These are phyloP conservation scores for Steatornis caripensis DNA, from an alignment of 2,113 vertebrate species.

Conservation along the genomic window DNA sequence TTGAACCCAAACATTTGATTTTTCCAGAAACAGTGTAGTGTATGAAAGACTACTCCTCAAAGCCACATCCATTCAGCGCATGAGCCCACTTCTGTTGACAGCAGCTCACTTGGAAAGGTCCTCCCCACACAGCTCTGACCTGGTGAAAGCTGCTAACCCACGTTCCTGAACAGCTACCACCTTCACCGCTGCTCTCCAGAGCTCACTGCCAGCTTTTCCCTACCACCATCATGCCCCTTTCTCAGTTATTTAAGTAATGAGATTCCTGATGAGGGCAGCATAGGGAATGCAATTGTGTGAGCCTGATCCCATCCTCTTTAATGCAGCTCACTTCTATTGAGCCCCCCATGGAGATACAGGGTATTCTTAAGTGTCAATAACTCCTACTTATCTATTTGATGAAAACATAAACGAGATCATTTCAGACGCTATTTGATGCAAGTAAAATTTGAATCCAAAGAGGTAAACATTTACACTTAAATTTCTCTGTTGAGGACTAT, in stretches of 20 bases:
- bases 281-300: not conserved
- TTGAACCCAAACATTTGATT: conserved; percentile 66
- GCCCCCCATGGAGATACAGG: not conserved
- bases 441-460: not conserved
- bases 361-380: not conserved
- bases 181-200: not conserved
- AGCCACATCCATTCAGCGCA: not conserved
- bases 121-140: not conserved
- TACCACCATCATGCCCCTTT: accelerated
- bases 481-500: not conserved
- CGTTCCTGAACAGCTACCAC: not conserved
- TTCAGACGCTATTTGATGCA: not conserved
- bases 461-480: not conserved
- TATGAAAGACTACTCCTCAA: not conserved
- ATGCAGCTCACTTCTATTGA: not conserved
- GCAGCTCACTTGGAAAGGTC: not conserved
- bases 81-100: not conserved
- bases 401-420: not conserved
- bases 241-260: not conserved
- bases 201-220: not conserved
- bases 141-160: not conserved
- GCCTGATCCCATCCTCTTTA: not conserved
- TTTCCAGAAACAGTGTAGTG: not conserved
- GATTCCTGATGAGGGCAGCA: not conserved
- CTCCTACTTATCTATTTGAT: not conserved